phyloP scores from a whole-genome alignment of 2,888 invertebrate genomes.

The Caenorhabditis sulstoni region DNA sequence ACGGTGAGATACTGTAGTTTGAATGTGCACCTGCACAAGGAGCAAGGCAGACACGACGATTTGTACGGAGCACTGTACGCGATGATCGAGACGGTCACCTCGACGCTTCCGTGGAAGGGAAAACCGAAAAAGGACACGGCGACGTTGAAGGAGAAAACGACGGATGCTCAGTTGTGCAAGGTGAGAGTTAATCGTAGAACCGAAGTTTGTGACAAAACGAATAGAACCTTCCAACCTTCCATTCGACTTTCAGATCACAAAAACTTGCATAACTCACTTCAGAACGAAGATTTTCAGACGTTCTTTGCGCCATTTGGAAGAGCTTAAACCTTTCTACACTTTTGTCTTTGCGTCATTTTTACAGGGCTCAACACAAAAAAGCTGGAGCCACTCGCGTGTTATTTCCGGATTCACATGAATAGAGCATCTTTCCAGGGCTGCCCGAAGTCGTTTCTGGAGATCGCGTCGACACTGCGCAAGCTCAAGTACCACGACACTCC shows the following conservation, averaged over 20 bases:
- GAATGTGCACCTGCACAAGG: slow-evolving; percentile 96
- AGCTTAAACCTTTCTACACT: too few relatives aligned
- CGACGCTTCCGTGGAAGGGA: slow-evolving; percentile 76
- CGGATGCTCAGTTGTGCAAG: slow-evolving; percentile 65
- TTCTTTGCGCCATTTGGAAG: too few relatives aligned
- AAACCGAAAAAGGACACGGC: slow-evolving; percentile 69
- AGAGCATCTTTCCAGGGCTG: slow-evolving; percentile 55
- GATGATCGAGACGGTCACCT: slow-evolving; percentile 72
- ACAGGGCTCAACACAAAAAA: too few relatives aligned
- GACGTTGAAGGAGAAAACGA: slow-evolving; percentile 67
- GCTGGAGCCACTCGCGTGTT: too few relatives aligned
- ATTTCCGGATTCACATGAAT: too few relatives aligned
- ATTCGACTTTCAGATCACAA: too few relatives aligned
- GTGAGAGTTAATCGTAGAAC: too few relatives aligned
- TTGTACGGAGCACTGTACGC: slow-evolving; percentile 65
- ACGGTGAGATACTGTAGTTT: slow-evolving; percentile 98
- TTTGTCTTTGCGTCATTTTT: too few relatives aligned
- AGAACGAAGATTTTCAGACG: too few relatives aligned
- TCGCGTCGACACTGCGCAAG: slow-evolving; percentile 62
- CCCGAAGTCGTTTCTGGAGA: slow-evolving; percentile 68
- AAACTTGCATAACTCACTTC: not conserved
- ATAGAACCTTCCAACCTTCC: too few relatives aligned
- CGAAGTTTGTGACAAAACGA: too few relatives aligned
- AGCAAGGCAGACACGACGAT: slow-evolving; percentile 84
- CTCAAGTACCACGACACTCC: slow-evolving; percentile 70